Conservation (phyloP, 2,113 vertebrate species). For the Emberiza fucata region DNA sequence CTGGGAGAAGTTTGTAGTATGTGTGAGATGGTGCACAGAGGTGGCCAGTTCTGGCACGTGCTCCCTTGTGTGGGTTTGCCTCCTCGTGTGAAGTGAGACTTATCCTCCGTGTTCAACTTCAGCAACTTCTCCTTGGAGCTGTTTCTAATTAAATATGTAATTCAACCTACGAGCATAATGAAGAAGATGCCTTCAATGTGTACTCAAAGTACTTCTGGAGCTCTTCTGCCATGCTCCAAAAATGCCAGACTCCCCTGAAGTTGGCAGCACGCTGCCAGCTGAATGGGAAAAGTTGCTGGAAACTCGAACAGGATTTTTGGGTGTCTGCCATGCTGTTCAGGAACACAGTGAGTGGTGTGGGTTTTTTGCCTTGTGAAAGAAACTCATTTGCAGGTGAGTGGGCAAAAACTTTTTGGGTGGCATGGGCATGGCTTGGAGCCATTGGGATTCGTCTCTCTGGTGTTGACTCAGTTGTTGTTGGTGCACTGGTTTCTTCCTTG, state of each 20-base stretch:
- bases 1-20: neutral
- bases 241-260: neutral
- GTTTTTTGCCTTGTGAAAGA: neutral
- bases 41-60: neutral
- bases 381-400: neutral
- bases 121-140: neutral
- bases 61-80: neutral
- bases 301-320: neutral
- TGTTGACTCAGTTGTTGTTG: neutral
- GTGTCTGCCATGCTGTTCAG: neutral
- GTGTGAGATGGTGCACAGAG: neutral
- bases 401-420: neutral
- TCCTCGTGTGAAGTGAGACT: neutral
- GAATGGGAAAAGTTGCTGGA: neutral
- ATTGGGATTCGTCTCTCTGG: neutral
- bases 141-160: neutral
- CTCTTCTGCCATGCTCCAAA: neutral
- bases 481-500: neutral
- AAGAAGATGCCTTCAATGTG: neutral
- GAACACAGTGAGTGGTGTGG: neutral
- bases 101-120: neutral
- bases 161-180: neutral
- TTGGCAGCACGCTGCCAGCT: neutral
- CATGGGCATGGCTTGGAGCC: accelerated
- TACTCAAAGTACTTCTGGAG: neutral